A percentile compares a stretch with the other conserved stretches of the same genome.
phyloP scores from a whole-genome alignment of 1,140 invertebrate species.

The Lordiphosa clarofinis region DNA sequence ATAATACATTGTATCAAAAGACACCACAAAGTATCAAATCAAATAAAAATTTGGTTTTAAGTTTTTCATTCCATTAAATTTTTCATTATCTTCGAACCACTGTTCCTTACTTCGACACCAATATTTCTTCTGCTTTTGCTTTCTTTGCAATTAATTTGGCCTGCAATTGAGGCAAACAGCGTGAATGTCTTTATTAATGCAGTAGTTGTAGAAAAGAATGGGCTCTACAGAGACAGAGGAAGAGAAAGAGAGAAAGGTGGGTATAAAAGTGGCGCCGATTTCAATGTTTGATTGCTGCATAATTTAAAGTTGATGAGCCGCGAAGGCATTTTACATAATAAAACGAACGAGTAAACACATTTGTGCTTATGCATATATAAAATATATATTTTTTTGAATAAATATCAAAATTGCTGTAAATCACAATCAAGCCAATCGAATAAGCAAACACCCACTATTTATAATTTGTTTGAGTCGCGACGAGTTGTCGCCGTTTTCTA shows the following conservation, averaged over 20 bases:
- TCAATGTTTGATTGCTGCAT: conserved; percentile 62
- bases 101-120: conserved; percentile 17
- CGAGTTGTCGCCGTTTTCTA: conserved; percentile 37
- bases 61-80: no score
- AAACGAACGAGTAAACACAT: conserved; percentile 59
- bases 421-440: conserved; percentile 76
- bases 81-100: no score
- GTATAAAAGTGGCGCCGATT: not conserved
- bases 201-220: conserved; percentile 4
- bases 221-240: not conserved
- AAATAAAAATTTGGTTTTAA: no score
- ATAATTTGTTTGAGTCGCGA: conserved; percentile 29
- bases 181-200: conserved; percentile 57
- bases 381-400: conserved; percentile 57
- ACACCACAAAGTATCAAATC: no score
- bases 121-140: conserved; percentile 24
- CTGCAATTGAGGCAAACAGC: conserved; percentile 29
- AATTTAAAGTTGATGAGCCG: conserved; percentile 65
- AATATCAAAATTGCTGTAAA: conserved; percentile 72
- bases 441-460: conserved; percentile 70
- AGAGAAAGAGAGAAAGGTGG: conserved; percentile 4
- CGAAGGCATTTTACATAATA: conserved; percentile 71
- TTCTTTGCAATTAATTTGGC: conserved; percentile 35
- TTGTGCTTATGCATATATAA: conserved; percentile 31
- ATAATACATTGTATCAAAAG: no score